phyloP scores from a whole-genome alignment of 2,797 vertebrate species.

The Cyclopterus lumpus region DNA sequence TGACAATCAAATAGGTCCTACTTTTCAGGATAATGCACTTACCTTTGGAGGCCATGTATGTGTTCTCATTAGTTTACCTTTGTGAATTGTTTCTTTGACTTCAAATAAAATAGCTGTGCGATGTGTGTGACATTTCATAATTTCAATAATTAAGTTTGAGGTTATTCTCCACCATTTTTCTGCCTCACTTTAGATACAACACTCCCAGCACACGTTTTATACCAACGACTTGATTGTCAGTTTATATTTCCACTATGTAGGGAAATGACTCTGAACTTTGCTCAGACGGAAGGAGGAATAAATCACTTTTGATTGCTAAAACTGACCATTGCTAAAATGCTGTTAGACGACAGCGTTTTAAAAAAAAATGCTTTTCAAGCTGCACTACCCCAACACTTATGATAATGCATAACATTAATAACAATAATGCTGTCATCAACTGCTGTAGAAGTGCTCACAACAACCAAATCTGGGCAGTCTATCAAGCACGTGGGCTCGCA shows the following conservation, averaged over 20 bases:
- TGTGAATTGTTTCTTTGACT: constrained; percentile 4
- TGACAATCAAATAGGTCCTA: neutral
- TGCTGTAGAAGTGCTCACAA: constrained; percentile 14
- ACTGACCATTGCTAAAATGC: neutral
- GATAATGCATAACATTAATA: neutral
- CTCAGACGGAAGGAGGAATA: neutral
- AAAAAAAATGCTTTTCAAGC: neutral
- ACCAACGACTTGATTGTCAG: constrained; percentile 4
- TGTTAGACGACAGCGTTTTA: neutral
- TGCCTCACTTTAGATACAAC: constrained; percentile 3
- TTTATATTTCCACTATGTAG: constrained; percentile 7
- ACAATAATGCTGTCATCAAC: constrained; percentile 3
- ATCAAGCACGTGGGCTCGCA: constrained; percentile 38
- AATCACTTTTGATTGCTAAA: neutral
- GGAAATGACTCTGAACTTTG: neutral
- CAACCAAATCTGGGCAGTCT: constrained; percentile 24
- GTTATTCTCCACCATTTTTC: constrained; percentile 7
- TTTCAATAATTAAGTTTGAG: constrained; percentile 1
- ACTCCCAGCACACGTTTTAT: neutral
- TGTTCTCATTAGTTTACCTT: neutral
- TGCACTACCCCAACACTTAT: neutral
- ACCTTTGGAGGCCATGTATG: neutral
- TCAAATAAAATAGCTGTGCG: neutral
- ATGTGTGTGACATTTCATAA: neutral
- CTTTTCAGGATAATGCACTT: too few relatives aligned